Evolutionary conservation across 64 coral and sea anemone genomes (phyloP), one percentile per base, ranked within the genome.

Genomic region (Dendronephthya gigantea): DNA sequence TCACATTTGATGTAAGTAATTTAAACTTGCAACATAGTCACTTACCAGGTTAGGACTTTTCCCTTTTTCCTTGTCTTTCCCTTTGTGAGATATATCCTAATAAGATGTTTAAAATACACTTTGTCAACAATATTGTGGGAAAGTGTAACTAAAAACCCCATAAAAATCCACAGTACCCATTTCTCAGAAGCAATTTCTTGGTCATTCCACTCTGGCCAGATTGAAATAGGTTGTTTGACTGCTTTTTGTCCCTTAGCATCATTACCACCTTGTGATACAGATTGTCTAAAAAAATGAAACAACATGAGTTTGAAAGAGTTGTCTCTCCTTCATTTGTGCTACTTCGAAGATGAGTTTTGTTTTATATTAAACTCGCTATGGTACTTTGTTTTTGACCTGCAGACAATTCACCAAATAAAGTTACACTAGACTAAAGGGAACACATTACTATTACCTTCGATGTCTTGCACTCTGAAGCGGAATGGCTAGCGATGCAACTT

Each of bases 181-280:
- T 87, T 91, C 25, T 91, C 90, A 1, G 84, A 35, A 3, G 84
- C 85, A 70, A 98, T 98, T 33, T 98, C 95, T 52, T 93, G 92
- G 23, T 98, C 95, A 65, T 65, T 98, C 95, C 95, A 98, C 45
- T 98, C 95, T 87, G 95, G 92, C 95, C 95, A 98, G 27, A 98
- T 93, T 4, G 89, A 47, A 28, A 98, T 98, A 1, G 95, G 95
- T 30, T 69, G 84, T 17, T 93, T 98, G 33, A 70, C 83, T 74
- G 87, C 91, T 11, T 36, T 69, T 40, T 93, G 90, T 81, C 48
- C 82, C 39, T 92, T 98, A 45, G 89, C 95, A 40, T 98, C 95
- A 82, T 93, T 98, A 39, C 84, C 81, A 2, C 91, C 90, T 87
- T 92, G 90, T 50, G 92, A 89, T 9, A 92, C 47, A 3, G 95